Conservation (phyloP, 2,797 vertebrate genomes). For the Kryptolebias ocellatus region DNA sequence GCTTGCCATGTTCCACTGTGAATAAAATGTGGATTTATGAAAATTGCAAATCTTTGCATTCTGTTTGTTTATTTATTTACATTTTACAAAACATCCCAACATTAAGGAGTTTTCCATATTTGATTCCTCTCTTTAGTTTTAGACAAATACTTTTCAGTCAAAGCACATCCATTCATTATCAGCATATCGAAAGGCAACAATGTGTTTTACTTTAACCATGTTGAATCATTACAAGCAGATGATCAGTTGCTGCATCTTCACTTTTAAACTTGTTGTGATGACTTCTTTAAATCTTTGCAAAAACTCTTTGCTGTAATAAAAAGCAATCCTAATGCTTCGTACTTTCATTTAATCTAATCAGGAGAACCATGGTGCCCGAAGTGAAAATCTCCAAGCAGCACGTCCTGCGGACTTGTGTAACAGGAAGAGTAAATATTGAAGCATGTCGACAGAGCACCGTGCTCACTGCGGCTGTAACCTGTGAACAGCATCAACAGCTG, state of each 20-base stretch:
- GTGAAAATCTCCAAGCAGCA: constrained; percentile 32
- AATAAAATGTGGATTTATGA: too few relatives aligned
- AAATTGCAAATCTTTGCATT: too few relatives aligned
- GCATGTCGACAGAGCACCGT: constrained; percentile 51
- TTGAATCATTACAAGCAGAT: constrained; percentile 43
- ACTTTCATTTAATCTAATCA: constrained; percentile 65
- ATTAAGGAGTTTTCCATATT: not conserved
- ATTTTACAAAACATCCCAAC: too few relatives aligned
- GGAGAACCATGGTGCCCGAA: constrained; percentile 36
- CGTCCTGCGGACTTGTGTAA: constrained; percentile 60
- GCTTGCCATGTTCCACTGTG: too few relatives aligned
- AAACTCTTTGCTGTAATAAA: constrained; percentile 40
- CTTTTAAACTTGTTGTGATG: constrained; percentile 56
- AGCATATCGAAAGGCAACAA: constrained; percentile 47
- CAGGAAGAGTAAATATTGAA: constrained; percentile 72
- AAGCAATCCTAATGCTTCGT: constrained; percentile 34
- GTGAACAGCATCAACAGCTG: constrained; percentile 36
- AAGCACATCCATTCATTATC: constrained; percentile 14
- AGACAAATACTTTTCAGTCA: constrained; percentile 19
- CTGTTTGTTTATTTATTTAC: too few relatives aligned
- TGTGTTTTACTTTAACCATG: constrained; percentile 38
- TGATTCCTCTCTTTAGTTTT: constrained; percentile 7
- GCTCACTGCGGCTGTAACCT: constrained; percentile 53
- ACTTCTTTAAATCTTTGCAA: constrained; percentile 49
- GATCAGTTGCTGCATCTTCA: constrained; percentile 37